Evolutionary conservation across 1,140 invertebrate species (phyloP).

Genomic region (Drosophila athabasca): DNA sequence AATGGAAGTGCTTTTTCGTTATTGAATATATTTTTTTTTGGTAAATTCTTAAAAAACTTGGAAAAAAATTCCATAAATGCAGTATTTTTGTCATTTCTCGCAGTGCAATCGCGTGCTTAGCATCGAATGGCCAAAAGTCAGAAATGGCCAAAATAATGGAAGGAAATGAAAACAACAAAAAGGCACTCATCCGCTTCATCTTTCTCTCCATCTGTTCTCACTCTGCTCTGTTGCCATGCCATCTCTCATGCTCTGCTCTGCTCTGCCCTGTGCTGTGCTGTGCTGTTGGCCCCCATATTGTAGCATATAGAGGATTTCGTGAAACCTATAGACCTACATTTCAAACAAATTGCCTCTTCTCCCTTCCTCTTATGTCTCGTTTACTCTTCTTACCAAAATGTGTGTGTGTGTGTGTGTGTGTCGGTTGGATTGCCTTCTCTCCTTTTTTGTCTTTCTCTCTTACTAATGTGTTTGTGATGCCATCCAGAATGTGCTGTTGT

Average conservation of each 20-base stretch:
- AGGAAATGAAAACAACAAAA: slow-evolving; percentile 48
- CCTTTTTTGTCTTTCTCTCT: neutral
- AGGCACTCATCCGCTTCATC: slow-evolving; percentile 19
- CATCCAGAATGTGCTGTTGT: slow-evolving; percentile 58
- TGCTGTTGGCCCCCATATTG: slow-evolving; percentile 43
- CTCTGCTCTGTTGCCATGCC: slow-evolving; percentile 42
- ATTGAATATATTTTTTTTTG: too few species aligned
- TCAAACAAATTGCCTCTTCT: slow-evolving; percentile 77
- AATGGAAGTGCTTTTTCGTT: too few species aligned
- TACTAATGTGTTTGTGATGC: slow-evolving; percentile 55
- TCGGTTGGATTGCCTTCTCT: neutral
- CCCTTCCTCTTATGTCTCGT: slow-evolving; percentile 21
- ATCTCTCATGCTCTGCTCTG: too few species aligned
- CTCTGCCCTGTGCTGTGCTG: too few species aligned
- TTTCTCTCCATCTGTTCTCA: slow-evolving; percentile 21
- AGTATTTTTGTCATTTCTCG: slow-evolving; percentile 26
- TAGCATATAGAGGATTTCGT: slow-evolving; percentile 64
- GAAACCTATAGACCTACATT: slow-evolving; percentile 83
- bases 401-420: slow-evolving; percentile 1
- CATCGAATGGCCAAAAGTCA: slow-evolving; percentile 35
- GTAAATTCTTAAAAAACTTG: too few species aligned
- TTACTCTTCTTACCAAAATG: slow-evolving; percentile 7
- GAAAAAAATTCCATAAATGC: too few species aligned
- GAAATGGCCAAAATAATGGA: slow-evolving; percentile 62
- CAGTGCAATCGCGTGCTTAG: slow-evolving; percentile 62